Conservation (phyloP, 1,140 invertebrate genomes). For the Drosophila parvula region DNA sequence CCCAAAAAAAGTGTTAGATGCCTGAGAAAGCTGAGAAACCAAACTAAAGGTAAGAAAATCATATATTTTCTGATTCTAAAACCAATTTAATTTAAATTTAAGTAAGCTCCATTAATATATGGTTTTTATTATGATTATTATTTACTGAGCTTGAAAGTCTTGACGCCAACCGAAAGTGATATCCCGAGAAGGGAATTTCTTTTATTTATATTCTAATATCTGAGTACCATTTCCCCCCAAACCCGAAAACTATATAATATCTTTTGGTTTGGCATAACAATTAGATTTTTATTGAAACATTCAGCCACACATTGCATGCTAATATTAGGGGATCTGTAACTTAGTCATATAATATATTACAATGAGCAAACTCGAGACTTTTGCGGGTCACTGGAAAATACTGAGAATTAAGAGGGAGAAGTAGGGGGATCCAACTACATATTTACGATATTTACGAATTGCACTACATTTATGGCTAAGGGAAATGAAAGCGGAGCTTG, state of each 20-base stretch:
- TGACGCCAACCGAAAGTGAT: too few species aligned
- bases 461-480: conserved; percentile 67
- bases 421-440: conserved; percentile 13
- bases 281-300: conserved; percentile 80
- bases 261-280: conserved; percentile 65
- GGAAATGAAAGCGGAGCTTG: conserved; percentile 27
- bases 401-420: conserved; percentile 2
- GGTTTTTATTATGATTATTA: too few species aligned
- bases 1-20: too few species aligned
- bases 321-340: conserved; percentile 49
- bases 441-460: conserved; percentile 54
- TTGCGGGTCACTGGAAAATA: conserved; percentile 5
- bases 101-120: too few species aligned
- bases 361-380: conserved; percentile 48
- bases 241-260: not conserved
- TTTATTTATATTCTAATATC: not conserved
- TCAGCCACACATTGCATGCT: conserved; percentile 72
- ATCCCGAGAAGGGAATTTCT: too few species aligned
- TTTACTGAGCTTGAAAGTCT: too few species aligned
- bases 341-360: conserved; percentile 66
- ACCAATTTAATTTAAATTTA: too few species aligned
- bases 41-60: too few species aligned
- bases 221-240: not conserved
- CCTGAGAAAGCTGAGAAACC: too few species aligned
- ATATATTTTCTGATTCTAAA: too few species aligned